Base-by-base conservation (phyloP, 2,888 invertebrate genomes). In the Melanostoma mellinum region DNA sequence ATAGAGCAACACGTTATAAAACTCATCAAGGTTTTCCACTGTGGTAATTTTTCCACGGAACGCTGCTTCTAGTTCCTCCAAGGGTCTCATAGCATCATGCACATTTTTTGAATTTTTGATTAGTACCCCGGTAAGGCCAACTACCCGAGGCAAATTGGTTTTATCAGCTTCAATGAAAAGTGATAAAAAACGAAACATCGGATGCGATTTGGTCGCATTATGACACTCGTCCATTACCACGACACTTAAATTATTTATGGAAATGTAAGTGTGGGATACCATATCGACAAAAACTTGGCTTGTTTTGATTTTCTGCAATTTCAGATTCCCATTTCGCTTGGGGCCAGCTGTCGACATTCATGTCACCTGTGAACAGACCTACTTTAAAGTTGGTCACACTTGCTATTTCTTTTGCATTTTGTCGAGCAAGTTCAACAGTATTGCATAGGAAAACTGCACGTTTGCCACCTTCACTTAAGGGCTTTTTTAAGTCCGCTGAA, bases 151-250 rank as follows among this genome's bases (percentile, higher is more conserved):
- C 20, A 93, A 92, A 1, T 93, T 79, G 0, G 87, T 52, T 4
- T 60, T 35, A 2, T 86, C 75, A 0, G 91, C 91, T n/a, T 87
- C 86, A 82, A 93, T 92, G 87, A 95, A 95, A 3, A 92, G 90
- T 77, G 93, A 93, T 94, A 96, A 95, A 6, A 97, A 93, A 78
- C 94, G 92, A 20, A 95, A 92, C 95, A 97, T 98, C 0, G 97
- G 95, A 89, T 98, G 97, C 74, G 94, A 93, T 20, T 94, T 94
- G 0, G 96, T 95, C 0, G 95, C 97, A 88, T 96, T 95, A 89
- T 99, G 99, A 87, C 99, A 99, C 89, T 99, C 99, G 90, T 99
- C 99, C 88, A 99, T 95, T 78, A 99, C 94, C 6, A 98, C 89
- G 38, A 99, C 92, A 90, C 96, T 97, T 9, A 97, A 92, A 85